Base-by-base conservation (phyloP, 2,888 invertebrate genomes). In the Ectropis crepuscularia region DNA sequence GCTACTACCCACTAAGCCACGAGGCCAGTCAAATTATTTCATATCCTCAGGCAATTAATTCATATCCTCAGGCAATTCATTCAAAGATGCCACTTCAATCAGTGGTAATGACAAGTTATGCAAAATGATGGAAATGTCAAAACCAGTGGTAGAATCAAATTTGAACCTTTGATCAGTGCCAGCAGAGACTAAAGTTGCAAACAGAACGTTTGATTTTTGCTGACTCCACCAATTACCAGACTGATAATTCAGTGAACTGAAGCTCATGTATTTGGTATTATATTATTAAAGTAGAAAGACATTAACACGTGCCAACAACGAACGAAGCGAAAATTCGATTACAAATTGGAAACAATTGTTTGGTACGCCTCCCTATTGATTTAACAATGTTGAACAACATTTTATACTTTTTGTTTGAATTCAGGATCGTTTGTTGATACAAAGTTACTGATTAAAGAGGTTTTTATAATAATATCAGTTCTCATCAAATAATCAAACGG, bases 31-130 rank as follows among this genome's bases (percentile, higher is more conserved):
- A n/a, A n/a, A n/a, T n/a, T n/a, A n/a, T n/a, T n/a, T n/a, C n/a
- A n/a, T n/a, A n/a, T n/a, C n/a, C 45, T 12, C 45, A 46, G 12
- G 16, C 45, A 7, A 46, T 46, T 46, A 16, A 12, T 46, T 12
- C 46, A 28, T 28, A 28, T 16, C 36, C 42, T 42, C 48, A 49
- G 50, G 12, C 42, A n/a, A 41, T 51, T 63, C 61, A 68, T 71
- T 62, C 59, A 72, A 74, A 78, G 78, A 78, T 70, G 76, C 73
- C 71, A 78, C 82, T 80, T 79, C 81, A 81, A 82, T 83, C 80
- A 81, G 72, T 65, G 45, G 73, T 81, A 86, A 86, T 86, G 83
- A 81, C 85, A 83, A 76, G 81, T 86, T 86, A 84, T 84, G 86
- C 83, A 84, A 87, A 86, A 78, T 79, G 39, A 50, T 62, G 10